phyloP scores from a whole-genome alignment of 2,888 invertebrate genomes.

The Glyphotaelius pellucidus region DNA sequence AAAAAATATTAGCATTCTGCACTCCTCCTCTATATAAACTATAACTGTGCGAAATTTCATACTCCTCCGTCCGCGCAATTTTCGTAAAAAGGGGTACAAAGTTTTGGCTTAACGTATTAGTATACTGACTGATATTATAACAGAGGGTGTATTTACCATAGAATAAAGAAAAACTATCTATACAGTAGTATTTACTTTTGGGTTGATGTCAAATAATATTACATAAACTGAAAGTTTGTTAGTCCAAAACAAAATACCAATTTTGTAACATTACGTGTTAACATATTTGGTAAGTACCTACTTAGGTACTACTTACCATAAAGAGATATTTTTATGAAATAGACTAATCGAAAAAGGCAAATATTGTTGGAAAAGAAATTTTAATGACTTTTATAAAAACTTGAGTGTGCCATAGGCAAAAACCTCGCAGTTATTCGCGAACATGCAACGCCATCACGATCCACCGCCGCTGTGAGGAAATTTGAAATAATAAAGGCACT shows the following conservation, averaged over 20 bases:
- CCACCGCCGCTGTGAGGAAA: background rate
- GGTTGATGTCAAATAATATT: background rate
- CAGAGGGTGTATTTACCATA: no score
- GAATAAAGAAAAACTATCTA: no score
- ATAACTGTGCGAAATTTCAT: no score
- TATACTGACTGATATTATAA: no score
- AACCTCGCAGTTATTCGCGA: conserved; percentile 9
- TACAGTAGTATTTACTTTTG: background rate
- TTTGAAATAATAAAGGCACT: conserved; percentile 37
- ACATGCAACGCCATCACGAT: conserved; percentile 39
- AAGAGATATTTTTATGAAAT: background rate
- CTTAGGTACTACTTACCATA: background rate
- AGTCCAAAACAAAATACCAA: background rate
- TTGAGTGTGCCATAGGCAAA: background rate
- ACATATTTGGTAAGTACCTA: background rate
- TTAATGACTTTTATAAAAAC: conserved; percentile 2
- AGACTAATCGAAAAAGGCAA: conserved; percentile 2
- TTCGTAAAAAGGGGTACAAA: no score
- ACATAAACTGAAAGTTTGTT: background rate
- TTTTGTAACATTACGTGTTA: background rate
- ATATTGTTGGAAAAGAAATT: conserved; percentile 2
- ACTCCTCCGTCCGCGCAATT: no score
- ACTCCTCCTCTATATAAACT: no score
- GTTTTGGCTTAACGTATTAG: no score
- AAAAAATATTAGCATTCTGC: no score